A percentile compares a stretch with the other conserved stretches of the same genome.
phyloP scores from a whole-genome alignment of 2,888 invertebrate species.

The Ecliptopera silaceata region DNA sequence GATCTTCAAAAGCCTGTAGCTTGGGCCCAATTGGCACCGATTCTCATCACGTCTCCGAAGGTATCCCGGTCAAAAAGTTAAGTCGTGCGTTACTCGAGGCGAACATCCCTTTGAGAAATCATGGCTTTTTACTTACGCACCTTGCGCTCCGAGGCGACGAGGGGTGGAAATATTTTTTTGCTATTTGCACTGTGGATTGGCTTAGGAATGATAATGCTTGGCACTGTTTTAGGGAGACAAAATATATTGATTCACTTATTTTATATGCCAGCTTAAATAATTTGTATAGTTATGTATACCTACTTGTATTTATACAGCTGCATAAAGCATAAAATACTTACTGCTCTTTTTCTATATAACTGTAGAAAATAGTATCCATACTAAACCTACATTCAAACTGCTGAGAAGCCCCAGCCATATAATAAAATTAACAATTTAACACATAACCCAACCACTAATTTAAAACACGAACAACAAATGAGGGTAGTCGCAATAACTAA shows the following conservation, averaged over 20 bases:
- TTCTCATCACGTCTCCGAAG: slow-evolving; percentile 74
- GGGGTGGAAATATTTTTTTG: slow-evolving; percentile 44
- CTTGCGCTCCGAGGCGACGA: slow-evolving; percentile 43
- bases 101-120: slow-evolving; percentile 80
- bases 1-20: slow-evolving; percentile 20
- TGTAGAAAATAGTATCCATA: neutral
- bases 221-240: slow-evolving; percentile 1
- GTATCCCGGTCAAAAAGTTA: slow-evolving; percentile 80
- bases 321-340: too few relatives aligned
- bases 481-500: slow-evolving; percentile 77
- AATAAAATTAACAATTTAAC: slow-evolving; percentile 47
- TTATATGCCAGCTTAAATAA: too few relatives aligned
- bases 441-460: slow-evolving; percentile 59
- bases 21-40: slow-evolving; percentile 45
- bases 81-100: slow-evolving; percentile 67
- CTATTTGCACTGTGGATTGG: slow-evolving; percentile 21
- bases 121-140: slow-evolving; percentile 64
- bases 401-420: slow-evolving; percentile 29
- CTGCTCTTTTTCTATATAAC: too few relatives aligned
- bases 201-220: slow-evolving; percentile 20
- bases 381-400: slow-evolving; percentile 4
- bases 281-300: too few relatives aligned
- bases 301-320: too few relatives aligned
- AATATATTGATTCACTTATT: neutral
- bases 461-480: slow-evolving; percentile 75